Conservation (phyloP, 2,888 invertebrate species). For the Ophion ellenae region DNA sequence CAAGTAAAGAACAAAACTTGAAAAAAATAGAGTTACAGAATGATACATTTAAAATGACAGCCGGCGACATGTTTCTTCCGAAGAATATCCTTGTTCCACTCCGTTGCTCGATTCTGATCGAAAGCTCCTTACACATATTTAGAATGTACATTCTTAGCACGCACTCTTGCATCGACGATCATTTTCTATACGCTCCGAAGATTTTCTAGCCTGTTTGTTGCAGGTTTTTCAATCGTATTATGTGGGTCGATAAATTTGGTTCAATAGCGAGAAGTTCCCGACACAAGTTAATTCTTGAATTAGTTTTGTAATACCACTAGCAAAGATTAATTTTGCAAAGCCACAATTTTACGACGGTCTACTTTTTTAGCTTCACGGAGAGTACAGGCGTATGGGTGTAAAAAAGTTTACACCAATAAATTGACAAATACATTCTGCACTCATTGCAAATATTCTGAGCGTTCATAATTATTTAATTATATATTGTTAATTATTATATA, state of each 20-base stretch:
- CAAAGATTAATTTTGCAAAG: constrained; percentile 4
- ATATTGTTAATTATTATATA: no score
- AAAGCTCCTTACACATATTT: constrained; percentile 46
- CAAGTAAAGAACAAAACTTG: not conserved
- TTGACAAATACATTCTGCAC: no score
- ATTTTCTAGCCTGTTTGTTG: constrained; percentile 26
- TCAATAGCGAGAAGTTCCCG: constrained; percentile 24
- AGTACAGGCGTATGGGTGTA: no score
- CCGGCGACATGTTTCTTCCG: not conserved
- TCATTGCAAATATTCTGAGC: no score
- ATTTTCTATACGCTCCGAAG: constrained; percentile 33
- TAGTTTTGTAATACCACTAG: constrained; percentile 5
- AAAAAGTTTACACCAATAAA: no score
- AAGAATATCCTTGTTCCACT: constrained; percentile 45
- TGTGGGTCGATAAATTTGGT: constrained; percentile 5
- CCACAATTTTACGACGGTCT: constrained; percentile 7
- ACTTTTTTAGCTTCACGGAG: not conserved
- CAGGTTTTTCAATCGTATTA: constrained; percentile 12
- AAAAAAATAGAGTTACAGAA: not conserved
- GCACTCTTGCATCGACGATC: constrained; percentile 46
- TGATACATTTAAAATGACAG: not conserved
- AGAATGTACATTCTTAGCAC: constrained; percentile 56
- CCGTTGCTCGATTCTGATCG: constrained; percentile 51
- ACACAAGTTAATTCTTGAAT: constrained; percentile 17
- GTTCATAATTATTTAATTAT: no score